Evolutionary conservation across 1,140 invertebrate genomes (phyloP), one percentile per base, ranked within the genome.

Genomic region (Monomorium pharaonis): DNA sequence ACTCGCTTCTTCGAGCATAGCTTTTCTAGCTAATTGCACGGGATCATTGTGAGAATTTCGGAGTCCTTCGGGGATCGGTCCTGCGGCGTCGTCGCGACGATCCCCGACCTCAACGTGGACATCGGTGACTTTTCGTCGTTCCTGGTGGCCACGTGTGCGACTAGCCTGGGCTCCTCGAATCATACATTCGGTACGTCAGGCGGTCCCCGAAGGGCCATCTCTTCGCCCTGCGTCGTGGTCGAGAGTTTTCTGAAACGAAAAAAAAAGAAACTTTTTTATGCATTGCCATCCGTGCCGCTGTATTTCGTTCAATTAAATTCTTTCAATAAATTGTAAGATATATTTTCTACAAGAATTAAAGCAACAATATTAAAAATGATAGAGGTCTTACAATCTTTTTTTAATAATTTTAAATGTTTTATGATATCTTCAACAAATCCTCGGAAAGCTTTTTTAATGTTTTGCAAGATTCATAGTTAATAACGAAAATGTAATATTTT

Each of bases 181-280:
- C 92, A 94, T 81, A 95, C 94, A 65, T 93, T 93, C 24, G 94
- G 93, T 56, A 93, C 89, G 1, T 91, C 92, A 33, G 85, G 51
- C 1, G 88, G 54, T 14, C 81, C 70, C 24, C 84, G 91, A 21
- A 94, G 37, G 0, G 93, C 88, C 85, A 95, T 91, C 67, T 94
- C 93, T 75, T 94, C 94, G 1, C 58, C 78, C n/a, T 91, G 88
- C 7, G 63, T 86, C 18, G 86, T 54, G 1, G 90, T 51, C 37
- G 93, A 89, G 47, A 92, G 65, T 90, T 94, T 95, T 87, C 93
- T 95, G 69, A 0, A 91, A 88, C 80, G 33, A 49, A 62, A 91
- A 63, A 77, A 62, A 69, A 69, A 81, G 24, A 60, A 65, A 24
- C 33, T 37, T 18, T 16, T 18, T 65, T 69, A 42, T 62, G 21